These are phyloP conservation scores for Drosophila siamana DNA, from an alignment of 2,888 invertebrate genomes.

Conservation along the genomic window DNA sequence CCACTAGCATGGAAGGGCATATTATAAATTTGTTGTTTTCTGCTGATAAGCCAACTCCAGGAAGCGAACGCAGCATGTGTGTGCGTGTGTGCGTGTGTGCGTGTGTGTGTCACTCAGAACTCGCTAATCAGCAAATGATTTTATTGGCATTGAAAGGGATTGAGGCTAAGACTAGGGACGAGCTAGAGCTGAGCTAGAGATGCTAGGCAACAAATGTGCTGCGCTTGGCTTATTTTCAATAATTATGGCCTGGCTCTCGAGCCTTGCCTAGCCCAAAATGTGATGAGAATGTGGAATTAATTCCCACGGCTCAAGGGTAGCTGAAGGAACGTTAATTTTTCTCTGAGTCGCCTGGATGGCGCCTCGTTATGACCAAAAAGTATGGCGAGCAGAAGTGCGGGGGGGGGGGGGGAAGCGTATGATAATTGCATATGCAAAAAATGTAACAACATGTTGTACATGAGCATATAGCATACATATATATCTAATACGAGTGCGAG, in stretches of 20 bases:
- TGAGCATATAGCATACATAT: not conserved
- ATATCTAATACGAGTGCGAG: conserved; percentile 44
- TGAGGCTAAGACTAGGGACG: conserved; percentile 7
- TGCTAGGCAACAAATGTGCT: conserved; percentile 67
- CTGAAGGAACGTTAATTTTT: conserved; percentile 27
- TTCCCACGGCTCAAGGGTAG: conserved; percentile 44
- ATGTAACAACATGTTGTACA: conserved; percentile 26
- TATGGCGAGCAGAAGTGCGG: not conserved
- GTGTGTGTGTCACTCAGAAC: conserved; percentile 35
- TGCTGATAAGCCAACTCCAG: conserved; percentile 64
- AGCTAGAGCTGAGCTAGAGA: not conserved
- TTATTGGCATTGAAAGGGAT: conserved; percentile 52
- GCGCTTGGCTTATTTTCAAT: conserved; percentile 68
- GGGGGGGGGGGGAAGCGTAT: no score
- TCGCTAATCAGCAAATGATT: conserved; percentile 71
- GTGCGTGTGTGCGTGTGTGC: conserved; percentile 6
- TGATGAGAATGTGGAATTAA: conserved; percentile 69
- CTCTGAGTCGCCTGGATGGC: conserved; percentile 50
- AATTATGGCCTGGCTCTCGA: conserved; percentile 58
- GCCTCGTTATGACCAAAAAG: conserved; percentile 32
- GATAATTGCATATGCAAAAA: conserved; percentile 57
- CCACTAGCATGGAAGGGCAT: conserved; percentile 29
- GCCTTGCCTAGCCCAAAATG: conserved; percentile 24
- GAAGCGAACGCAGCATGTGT: conserved; percentile 13
- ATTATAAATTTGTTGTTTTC: conserved; percentile 69